Evolutionary conservation across 2,888 invertebrate species (phyloP), one percentile per base, ranked within the genome.

Genomic region (Alloplasta piceator): DNA sequence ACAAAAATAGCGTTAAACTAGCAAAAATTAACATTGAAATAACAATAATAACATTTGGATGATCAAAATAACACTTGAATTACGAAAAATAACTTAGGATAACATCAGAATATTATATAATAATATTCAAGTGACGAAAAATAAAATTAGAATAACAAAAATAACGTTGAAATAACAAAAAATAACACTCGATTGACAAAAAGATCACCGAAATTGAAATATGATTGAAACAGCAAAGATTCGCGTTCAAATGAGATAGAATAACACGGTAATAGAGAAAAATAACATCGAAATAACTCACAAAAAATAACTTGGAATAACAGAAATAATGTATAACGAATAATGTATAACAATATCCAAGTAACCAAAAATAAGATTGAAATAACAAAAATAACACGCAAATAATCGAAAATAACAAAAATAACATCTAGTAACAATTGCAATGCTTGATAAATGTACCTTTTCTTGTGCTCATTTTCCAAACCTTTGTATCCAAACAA

Each of bases 401-500:
- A 14, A n/a, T 6, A 14, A 52, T 5, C 5, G 12, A 48, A 10
- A 52, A 12, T 52, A 52, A 6, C 6, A 14, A 14, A 26, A 50
- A 50, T n/a, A 26, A 26, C 26, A 26, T 26, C 3, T 26, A 26
- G 3, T 26, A 26, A 26, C 26, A 26, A 26, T 26, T 26, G 26
- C 26, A 26, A 26, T 26, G 26, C 26, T 26, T 52, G 5, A 0
- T 6, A 5, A 41, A 68, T 7, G 38, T 58, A 74, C 74, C 68
- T 58, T 77, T 58, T 10, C 14, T 64, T 4, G 60, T 58, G 2
- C 70, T 43, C 77, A 77, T 77, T 10, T 26, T 26, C 26, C 1
- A 26, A 26, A 26, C 3, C 26, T 3, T 26, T 26, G 1, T 26
- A 26, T 26, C 26, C 26, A 3, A 1, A 3, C 52, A 14, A 55